Base-by-base conservation (phyloP, 2,888 invertebrate genomes). In the Nowickia ferox region DNA sequence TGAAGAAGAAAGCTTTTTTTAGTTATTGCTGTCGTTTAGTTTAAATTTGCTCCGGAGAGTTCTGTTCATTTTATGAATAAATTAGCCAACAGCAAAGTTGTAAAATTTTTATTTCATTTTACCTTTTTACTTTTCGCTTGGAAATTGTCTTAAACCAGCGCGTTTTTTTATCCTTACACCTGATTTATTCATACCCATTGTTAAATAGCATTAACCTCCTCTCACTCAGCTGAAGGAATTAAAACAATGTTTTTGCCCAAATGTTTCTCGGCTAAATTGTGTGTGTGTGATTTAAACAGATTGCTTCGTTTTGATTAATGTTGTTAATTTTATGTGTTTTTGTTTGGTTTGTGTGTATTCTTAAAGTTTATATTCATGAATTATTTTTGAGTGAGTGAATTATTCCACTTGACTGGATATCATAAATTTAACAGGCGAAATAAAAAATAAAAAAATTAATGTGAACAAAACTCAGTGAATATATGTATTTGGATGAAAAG, bases 321-420 rank as follows among this genome's bases (percentile, higher is more conserved):
- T 68, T 40, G 40, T 72, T 53, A 51, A n/a, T 22, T 69, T 68
- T 38, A 15, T 19, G 17, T 55, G 13, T 46, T 30, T 65, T 30
- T 44, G 51, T 22, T 40, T 69, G 13, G 44, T 17, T 65, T 30
- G 17, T 59, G 30, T 55, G 30, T 51, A 63, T 77, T 80, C 71
- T 72, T 61, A 77, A 53, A 61, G 74, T 85, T 77, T 72, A 74
- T 77, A 77, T 81, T 77, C 77, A 81, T 77, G 81, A 77, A 77
- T 85, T 81, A 69, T 55, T 55, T 68, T 65, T 46, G 69, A 81
- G 81, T 81, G 61, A 74, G 68, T 81, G 57, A 85, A 85, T 85
- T 85, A 85, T 81, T 77, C 55, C 63, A 77, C 77, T 77, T 74
- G 77, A 78, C 77, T 77, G 19, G 53, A 71, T 61, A 72, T 42